A percentile compares a stretch with the other conserved stretches of the same genome.
Evolutionary conservation across 2,797 vertebrate species (phyloP).

Genomic region (Crocidura indochinensis): DNA sequence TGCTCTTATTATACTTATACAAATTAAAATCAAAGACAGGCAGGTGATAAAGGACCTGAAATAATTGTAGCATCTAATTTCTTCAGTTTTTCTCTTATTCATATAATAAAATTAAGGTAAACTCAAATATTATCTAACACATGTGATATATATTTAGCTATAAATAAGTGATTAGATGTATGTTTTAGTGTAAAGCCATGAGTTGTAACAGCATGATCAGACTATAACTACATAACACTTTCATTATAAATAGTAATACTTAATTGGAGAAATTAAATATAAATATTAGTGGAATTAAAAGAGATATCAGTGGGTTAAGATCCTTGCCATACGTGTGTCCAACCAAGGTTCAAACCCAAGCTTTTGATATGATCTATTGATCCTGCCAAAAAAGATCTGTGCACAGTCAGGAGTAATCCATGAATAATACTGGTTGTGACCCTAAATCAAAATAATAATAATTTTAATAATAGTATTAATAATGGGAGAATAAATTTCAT

Average conservation of each 20-base stretch:
- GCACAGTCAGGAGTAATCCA: too few species aligned
- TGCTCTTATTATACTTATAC: constrained; percentile 15
- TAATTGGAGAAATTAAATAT: constrained; percentile 2
- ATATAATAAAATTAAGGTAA: constrained; percentile 17
- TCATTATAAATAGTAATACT: neutral
- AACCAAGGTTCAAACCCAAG: too few species aligned
- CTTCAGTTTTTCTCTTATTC: neutral
- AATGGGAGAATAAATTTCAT: too few species aligned
- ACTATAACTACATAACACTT: neutral
- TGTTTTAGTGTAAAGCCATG: constrained; percentile 31
- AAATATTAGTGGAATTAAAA: neutral
- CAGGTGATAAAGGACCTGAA: neutral
- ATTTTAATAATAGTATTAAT: too few species aligned
- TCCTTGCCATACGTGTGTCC: neutral
- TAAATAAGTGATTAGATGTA: constrained; percentile 7
- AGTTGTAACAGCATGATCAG: neutral
- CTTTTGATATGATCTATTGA: too few species aligned
- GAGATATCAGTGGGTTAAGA: neutral
- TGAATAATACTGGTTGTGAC: too few species aligned
- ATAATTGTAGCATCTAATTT: neutral
- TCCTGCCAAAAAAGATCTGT: too few species aligned
- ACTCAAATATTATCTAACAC: neutral
- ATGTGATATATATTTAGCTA: neutral
- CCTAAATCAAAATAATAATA: too few species aligned
- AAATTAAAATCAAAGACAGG: neutral